Evolutionary conservation across 2,888 invertebrate species (phyloP), one percentile per base, ranked within the genome.

Genomic region (Trichogramma evanescens): DNA sequence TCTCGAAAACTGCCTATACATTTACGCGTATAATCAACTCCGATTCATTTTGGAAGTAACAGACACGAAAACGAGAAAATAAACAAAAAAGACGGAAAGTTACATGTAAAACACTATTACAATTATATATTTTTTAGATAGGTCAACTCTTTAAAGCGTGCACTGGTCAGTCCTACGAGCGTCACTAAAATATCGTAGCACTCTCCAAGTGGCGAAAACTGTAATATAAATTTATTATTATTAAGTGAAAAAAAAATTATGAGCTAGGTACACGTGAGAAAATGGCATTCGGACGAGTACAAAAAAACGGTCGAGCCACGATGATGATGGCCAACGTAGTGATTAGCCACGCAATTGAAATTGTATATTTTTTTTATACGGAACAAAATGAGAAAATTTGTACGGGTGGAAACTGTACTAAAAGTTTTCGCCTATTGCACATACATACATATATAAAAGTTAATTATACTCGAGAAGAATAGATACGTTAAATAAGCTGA

Each of bases 251-350:
- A 26, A 55, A 45, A 58, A 13, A 56, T 43, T 7, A 7, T 42
- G 46, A 54, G 53, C 60, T 49, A 60, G 55, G 51, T 59, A 59
- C 62, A 56, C 65, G 66, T 62, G 66, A 59, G 51, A 77, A 77
- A 77, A 76, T 77, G 77, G 77, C 77, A 77, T 77, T 77, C 76
- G 76, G 76, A 76, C 70, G 46, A 77, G 77, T 77, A 77, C 77
- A 77, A 77, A 76, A 68, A 71, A 69, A 72, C 72, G 72, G 71
- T 74, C 73, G 73, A 67, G 68, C 69, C 50, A 50, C 13, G 6
- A 50, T 8, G 26, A 8, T n/a, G 40, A 53, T 58, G 52, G 44
- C 70, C 71, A 73, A 73, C 72, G 70, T 70, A 71, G 45, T 45
- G 45, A 45, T 45, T 45, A 45, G n/a, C 8, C 8, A 7, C 8